Evolutionary conservation across 2,797 vertebrate genomes (phyloP), one percentile per base, ranked within the genome.

Genomic region (Enteromius fasciolatus): DNA sequence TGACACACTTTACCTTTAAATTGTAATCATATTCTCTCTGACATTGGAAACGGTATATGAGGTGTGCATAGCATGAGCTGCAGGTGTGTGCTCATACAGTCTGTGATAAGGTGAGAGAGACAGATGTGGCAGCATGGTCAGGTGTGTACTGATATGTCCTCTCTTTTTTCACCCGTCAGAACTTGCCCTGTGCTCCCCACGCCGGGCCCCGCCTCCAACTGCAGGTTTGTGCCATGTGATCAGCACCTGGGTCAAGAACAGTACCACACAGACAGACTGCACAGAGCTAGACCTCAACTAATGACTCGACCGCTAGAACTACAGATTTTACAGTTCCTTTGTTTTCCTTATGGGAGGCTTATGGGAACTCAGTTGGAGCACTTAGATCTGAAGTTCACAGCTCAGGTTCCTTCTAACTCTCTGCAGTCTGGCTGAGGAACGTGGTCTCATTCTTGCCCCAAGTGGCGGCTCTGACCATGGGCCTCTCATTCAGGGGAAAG

Each of bases 131-230:
- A 28, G 74, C 25, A 67, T 80, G 80, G 80, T 68, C 86, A 88
- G 82, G 78, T 77, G 70, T 87, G 79, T 85, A 90, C 93, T 93
- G 92, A 94, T 89, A 79, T 84, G 83, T 90, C 85, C 91, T 93
- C 89, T 94, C 87, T 94, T 88, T 92, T 93, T 87, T 92, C 86
- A 88, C 88, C 88, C 91, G 92, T 94, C 92, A 94, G 94, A 94
- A 89, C 92, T 94, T 92, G 92, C 92, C 88, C 86, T 91, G 83
- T 94, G 93, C 89, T 94, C 93, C 80, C 93, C 94, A 1, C 88
- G 87, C 67, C 91, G 90, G 90, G 90, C 89, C 86, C 89, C 85
- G 75, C 92, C 92, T 91, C 92, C 93, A 88, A 89, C 91, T 87
- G 90, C 92, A 94, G 94, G 93, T 94, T 93, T 91, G 94, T 93